Conservation (phyloP, 30 jellyfish, hydroid and myxozoan species). For the Turritopsis dohrnii region DNA sequence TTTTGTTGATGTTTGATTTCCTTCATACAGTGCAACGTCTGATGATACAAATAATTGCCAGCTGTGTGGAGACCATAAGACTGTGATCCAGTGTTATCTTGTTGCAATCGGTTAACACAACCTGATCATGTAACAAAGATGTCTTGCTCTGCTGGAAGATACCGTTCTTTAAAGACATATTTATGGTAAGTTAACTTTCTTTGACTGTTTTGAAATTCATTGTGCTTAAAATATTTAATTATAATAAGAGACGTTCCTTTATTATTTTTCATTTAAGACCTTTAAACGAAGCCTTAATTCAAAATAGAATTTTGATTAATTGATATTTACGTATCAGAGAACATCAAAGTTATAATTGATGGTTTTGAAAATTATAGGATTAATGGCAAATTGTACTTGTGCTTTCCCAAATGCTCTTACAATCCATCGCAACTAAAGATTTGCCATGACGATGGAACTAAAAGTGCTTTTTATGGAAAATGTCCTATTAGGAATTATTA, state of each 20-base stretch:
- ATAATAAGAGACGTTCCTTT: too few relatives aligned
- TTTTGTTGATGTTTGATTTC: too few relatives aligned
- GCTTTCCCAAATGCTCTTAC: slow-evolving; percentile 47
- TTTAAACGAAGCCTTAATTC: too few relatives aligned
- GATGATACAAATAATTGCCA: slow-evolving; percentile 83
- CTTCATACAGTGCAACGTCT: slow-evolving; percentile 50
- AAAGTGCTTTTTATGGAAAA: slow-evolving; percentile 46
- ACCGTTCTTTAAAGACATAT: slow-evolving; percentile 62
- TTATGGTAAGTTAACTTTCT: slow-evolving; percentile 25
- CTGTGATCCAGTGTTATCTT: slow-evolving; percentile 82
- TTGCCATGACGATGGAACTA: slow-evolving; percentile 75
- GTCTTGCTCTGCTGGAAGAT: slow-evolving; percentile 82
- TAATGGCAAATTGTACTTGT: slow-evolving; percentile 53
- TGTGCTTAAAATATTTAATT: too few relatives aligned
- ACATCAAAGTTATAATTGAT: not conserved
- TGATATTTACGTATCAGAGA: too few relatives aligned
- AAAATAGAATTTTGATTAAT: too few relatives aligned
- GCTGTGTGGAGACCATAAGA: slow-evolving; percentile 74
- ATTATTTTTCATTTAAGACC: too few relatives aligned
- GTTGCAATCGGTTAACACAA: slow-evolving; percentile 70
- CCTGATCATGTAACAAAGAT: slow-evolving; percentile 60
- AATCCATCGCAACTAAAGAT: slow-evolving; percentile 58
- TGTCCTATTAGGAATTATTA: slow-evolving; percentile 93
- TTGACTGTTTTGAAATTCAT: not conserved
- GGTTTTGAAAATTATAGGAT: not conserved